Conservation (phyloP, 2,113 vertebrate species). For the Thunnus maccoyii region DNA sequence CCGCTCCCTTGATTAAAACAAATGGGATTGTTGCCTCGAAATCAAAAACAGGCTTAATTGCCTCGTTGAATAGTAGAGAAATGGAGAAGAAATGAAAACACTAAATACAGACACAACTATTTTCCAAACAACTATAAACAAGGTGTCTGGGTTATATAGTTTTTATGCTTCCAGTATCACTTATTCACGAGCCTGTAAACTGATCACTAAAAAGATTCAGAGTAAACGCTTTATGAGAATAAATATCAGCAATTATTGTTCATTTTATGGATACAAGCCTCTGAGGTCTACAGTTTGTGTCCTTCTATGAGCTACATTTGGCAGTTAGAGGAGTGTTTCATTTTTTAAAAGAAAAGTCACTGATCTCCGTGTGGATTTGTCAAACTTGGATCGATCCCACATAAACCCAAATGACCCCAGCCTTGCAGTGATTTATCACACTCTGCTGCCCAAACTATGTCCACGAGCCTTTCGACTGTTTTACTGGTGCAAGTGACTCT, state of each 20-base stretch:
- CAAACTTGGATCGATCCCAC: constrained; percentile 58
- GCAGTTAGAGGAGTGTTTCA: constrained; percentile 16
- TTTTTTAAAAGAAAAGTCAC: constrained; percentile 40
- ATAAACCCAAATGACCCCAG: constrained; percentile 72
- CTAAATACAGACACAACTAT: constrained; percentile 30
- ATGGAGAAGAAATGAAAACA: constrained; percentile 32
- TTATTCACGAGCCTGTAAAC: constrained; percentile 45
- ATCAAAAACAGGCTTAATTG: constrained; percentile 51
- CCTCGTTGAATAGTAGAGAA: constrained; percentile 55
- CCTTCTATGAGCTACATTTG: constrained; percentile 45
- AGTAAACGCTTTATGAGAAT: background rate
- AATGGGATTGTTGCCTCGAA: constrained; percentile 56
- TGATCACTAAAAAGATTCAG: constrained; percentile 3
- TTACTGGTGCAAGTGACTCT: constrained; percentile 48
- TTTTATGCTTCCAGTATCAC: constrained; percentile 11
- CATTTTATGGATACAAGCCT: constrained; percentile 18
- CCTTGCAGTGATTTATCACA: constrained; percentile 61
- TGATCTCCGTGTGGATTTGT: constrained; percentile 65
- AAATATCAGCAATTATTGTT: constrained; percentile 24
- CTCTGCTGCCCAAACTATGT: constrained; percentile 56
- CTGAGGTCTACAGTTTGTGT: constrained; percentile 12
- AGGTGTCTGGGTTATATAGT: constrained; percentile 20
- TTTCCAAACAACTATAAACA: constrained; percentile 25
- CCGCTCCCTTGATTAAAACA: constrained; percentile 69
- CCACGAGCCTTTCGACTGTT: constrained; percentile 44